These are phyloP conservation scores for Trypoxylon attenuatum DNA, from an alignment of 2,888 invertebrate genomes.

Conservation along the genomic window DNA sequence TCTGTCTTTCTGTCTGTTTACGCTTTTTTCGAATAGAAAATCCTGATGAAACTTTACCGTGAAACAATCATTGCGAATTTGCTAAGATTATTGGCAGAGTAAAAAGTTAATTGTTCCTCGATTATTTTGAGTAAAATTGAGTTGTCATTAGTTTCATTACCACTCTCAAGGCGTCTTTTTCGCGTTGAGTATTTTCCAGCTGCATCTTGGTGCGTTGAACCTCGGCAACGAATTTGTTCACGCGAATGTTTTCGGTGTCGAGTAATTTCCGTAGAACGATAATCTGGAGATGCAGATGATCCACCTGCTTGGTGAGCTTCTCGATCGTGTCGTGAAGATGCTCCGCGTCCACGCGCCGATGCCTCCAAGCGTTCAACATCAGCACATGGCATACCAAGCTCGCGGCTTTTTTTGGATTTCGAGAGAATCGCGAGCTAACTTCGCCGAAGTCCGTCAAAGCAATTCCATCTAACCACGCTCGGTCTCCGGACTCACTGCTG, in stretches of 20 bases:
- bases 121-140: no score
- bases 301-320: slow-evolving; percentile 75
- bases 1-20: no score
- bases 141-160: slow-evolving; percentile 46
- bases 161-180: slow-evolving; percentile 73
- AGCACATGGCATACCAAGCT: slow-evolving; percentile 75
- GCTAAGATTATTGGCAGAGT: no score
- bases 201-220: slow-evolving; percentile 75
- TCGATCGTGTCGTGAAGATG: slow-evolving; percentile 75
- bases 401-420: slow-evolving; percentile 70
- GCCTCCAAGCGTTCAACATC: slow-evolving; percentile 77
- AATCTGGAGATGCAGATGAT: slow-evolving; percentile 77
- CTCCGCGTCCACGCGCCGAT: slow-evolving; percentile 75
- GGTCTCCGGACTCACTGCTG: slow-evolving; percentile 15
- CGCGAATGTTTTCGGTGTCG: slow-evolving; percentile 78
- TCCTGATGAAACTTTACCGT: no score
- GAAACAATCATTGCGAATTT: no score
- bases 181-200: slow-evolving; percentile 74
- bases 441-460: slow-evolving; percentile 26
- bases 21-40: no score
- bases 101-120: no score
- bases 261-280: slow-evolving; percentile 78
- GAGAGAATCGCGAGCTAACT: slow-evolving; percentile 8
- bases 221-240: slow-evolving; percentile 75
- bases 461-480: slow-evolving; percentile 46